phyloP scores from a whole-genome alignment of 2,888 invertebrate species.

The Chymomyza fuscimana region DNA sequence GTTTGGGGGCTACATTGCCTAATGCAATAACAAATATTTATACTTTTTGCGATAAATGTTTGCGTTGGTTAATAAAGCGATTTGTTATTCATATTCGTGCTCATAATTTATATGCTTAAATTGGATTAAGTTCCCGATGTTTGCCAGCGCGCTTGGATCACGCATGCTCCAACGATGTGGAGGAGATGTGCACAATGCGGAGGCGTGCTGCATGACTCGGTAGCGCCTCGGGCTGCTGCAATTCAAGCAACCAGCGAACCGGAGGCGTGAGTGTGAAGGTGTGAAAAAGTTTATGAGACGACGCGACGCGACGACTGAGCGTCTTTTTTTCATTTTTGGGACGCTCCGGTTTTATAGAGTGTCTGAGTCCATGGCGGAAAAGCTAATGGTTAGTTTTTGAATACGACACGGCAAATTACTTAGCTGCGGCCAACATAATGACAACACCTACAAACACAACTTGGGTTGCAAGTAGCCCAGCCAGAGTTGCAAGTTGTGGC shows the following conservation, averaged over 20 bases:
- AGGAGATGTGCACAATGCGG: slow-evolving; percentile 37
- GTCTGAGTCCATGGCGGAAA: background rate
- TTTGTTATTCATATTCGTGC: slow-evolving; percentile 72
- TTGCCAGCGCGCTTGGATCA: slow-evolving; percentile 26
- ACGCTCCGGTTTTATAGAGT: slow-evolving; percentile 10
- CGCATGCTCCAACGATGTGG: slow-evolving; percentile 29
- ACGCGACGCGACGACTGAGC: background rate
- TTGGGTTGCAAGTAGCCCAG: slow-evolving; percentile 1
- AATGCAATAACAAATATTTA: slow-evolving; percentile 78
- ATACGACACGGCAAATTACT: slow-evolving; percentile 66
- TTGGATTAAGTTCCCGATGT: slow-evolving; percentile 59
- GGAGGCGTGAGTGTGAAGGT: slow-evolving; percentile 43
- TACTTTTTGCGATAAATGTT: slow-evolving; percentile 78
- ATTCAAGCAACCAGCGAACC: background rate
- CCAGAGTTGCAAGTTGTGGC: background rate
- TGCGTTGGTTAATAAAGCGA: slow-evolving; percentile 74
- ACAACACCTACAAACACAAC: slow-evolving; percentile 59
- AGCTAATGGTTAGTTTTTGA: slow-evolving; percentile 54
- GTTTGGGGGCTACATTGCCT: slow-evolving; percentile 42
- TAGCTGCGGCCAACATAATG: slow-evolving; percentile 60
- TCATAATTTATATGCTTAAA: slow-evolving; percentile 71
- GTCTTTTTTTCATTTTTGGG: background rate
- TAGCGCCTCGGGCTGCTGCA: slow-evolving; percentile 40
- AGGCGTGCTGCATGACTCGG: slow-evolving; percentile 49
- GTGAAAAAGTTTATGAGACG: slow-evolving; percentile 50